Evolutionary conservation across 2,113 vertebrate genomes (phyloP).

Genomic region (Ariopsis seemanni): DNA sequence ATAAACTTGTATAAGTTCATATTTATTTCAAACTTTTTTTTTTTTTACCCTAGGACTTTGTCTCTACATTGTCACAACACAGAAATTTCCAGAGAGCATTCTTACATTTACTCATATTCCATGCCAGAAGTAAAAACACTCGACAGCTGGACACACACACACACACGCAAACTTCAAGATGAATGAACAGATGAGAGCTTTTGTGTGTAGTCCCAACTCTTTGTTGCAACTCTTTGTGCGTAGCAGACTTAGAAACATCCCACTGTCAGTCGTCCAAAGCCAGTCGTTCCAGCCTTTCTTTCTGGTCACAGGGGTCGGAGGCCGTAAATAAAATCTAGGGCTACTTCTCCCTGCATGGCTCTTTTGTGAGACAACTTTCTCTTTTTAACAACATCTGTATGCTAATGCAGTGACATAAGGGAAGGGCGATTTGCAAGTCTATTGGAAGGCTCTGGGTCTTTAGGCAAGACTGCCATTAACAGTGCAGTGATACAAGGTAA

Average conservation of each 20-base stretch:
- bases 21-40: background rate
- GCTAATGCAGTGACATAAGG: constrained; percentile 69
- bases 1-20: constrained; percentile 33
- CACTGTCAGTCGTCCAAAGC: constrained; percentile 51
- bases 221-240: constrained; percentile 48
- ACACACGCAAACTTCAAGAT: constrained; percentile 58
- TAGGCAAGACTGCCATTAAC: constrained; percentile 30
- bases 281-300: constrained; percentile 50
- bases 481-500: background rate
- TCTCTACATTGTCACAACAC: background rate
- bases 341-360: constrained; percentile 60
- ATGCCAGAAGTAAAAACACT: constrained; percentile 20
- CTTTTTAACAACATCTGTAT: constrained; percentile 79
- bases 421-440: constrained; percentile 59
- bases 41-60: background rate
- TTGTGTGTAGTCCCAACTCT: constrained; percentile 49
- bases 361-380: constrained; percentile 67
- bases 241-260: constrained; percentile 47
- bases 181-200: constrained; percentile 68
- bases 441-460: constrained; percentile 50
- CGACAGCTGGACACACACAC: constrained; percentile 28
- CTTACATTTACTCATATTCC: background rate
- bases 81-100: background rate
- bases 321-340: constrained; percentile 64
- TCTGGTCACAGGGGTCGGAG: constrained; percentile 28